Conservation (phyloP, 2,113 vertebrate species). For the Neotragus pygmaeus region DNA sequence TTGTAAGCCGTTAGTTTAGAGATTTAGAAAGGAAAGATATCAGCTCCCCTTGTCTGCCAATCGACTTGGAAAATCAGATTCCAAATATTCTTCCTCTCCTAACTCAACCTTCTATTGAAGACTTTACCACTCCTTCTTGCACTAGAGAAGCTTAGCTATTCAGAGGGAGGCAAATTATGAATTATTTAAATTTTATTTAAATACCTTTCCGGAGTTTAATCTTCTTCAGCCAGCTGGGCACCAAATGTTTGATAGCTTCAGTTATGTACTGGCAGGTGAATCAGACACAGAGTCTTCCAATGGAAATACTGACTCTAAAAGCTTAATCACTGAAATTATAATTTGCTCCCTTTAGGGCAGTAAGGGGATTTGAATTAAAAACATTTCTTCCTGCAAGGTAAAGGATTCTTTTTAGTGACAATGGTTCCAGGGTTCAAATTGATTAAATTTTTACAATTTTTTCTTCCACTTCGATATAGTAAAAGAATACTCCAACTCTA, state of each 20-base stretch:
- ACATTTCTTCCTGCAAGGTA: conserved; percentile 13
- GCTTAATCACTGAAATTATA: conserved; percentile 48
- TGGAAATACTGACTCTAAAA: conserved; percentile 44
- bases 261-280: conserved; percentile 44
- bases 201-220: conserved; percentile 55
- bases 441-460: conserved; percentile 35
- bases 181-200: conserved; percentile 66
- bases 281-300: conserved; percentile 28
- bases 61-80: neutral
- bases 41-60: neutral
- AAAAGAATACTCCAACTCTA: neutral
- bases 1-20: neutral
- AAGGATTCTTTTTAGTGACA: neutral
- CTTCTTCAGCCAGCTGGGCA: conserved; percentile 55
- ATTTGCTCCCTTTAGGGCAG: conserved; percentile 33
- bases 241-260: conserved; percentile 37
- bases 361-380: conserved; percentile 42
- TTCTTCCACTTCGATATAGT: neutral
- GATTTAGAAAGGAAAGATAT: neutral
- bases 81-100: neutral
- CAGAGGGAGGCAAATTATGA: conserved; percentile 38
- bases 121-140: neutral
- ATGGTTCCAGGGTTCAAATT: neutral
- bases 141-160: neutral
- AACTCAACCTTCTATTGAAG: neutral